These are phyloP conservation scores for Micronycteris hirsuta DNA, from an alignment of 2,113 vertebrate genomes.

Conservation along the genomic window DNA sequence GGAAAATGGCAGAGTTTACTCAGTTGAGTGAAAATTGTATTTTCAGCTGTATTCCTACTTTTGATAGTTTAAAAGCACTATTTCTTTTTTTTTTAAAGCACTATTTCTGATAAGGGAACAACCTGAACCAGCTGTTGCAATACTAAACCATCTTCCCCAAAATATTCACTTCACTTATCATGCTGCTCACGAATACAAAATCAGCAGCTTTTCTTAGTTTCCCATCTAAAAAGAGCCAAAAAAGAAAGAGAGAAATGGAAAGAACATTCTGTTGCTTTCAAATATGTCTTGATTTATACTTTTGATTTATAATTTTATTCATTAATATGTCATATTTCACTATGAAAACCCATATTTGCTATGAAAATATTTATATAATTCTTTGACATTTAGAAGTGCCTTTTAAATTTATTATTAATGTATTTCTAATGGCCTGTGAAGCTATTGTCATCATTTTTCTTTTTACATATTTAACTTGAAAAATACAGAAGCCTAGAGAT, in stretches of 20 bases:
- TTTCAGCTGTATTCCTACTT: conserved; percentile 41
- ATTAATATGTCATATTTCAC: background rate
- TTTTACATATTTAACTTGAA: background rate
- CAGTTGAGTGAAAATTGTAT: conserved; percentile 44
- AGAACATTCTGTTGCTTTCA: conserved; percentile 22
- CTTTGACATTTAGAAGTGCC: background rate
- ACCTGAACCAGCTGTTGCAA: conserved; percentile 55
- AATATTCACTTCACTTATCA: conserved; percentile 58
- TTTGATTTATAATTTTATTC: conserved; percentile 15
- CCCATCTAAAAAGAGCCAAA: conserved; percentile 18
- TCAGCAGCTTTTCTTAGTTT: conserved; percentile 49
- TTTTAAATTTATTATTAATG: background rate
- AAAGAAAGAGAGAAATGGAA: background rate
- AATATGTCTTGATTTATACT: conserved; percentile 5
- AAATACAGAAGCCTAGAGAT: background rate
- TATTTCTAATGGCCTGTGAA: conserved; percentile 10
- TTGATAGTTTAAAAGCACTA: conserved; percentile 31
- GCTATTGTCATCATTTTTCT: background rate
- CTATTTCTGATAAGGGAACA: conserved; percentile 64
- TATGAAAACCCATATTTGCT: background rate
- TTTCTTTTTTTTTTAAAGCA: conserved; percentile 55
- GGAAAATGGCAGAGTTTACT: background rate
- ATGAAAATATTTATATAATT: conserved; percentile 2
- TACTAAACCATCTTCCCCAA: conserved; percentile 39
- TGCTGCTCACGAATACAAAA: conserved; percentile 41